phyloP scores from a whole-genome alignment of 2,113 vertebrate species.

The Carassius carassius region DNA sequence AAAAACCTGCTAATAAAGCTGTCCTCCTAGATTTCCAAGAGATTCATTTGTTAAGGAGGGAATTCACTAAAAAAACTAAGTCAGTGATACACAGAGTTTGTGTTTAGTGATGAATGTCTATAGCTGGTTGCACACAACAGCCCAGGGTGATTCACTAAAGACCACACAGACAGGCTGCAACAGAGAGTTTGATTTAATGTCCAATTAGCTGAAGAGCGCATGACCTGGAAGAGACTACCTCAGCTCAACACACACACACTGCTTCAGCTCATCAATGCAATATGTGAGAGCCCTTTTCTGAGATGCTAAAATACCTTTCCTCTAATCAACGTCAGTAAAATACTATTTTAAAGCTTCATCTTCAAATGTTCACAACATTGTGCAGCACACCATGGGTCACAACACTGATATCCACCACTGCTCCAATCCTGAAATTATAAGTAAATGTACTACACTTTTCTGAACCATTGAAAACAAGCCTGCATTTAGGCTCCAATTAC shows the following conservation, averaged over 20 bases:
- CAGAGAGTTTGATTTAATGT: conserved; percentile 67
- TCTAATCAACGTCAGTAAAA: conserved; percentile 52
- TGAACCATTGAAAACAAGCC: not conserved
- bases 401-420: not conserved
- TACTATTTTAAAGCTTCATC: conserved; percentile 36
- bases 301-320: conserved; percentile 38
- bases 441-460: not conserved
- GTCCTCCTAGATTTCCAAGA: not conserved
- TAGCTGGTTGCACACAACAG: conserved; percentile 13
- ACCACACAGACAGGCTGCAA: conserved; percentile 40
- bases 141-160: conserved; percentile 31
- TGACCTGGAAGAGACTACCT: conserved; percentile 61
- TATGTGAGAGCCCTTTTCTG: conserved; percentile 52
- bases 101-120: conserved; percentile 18
- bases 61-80: not conserved
- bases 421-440: not conserved
- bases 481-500: not conserved
- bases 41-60: not conserved
- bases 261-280: conserved; percentile 36
- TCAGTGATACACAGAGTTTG: not conserved
- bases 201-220: conserved; percentile 69
- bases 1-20: not conserved
- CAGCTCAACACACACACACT: conserved; percentile 3
- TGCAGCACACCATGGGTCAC: not conserved
- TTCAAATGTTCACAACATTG: conserved; percentile 18